These are phyloP conservation scores for Polydrusus pterygomalis DNA, from an alignment of 2,888 invertebrate genomes.

Conservation along the genomic window DNA sequence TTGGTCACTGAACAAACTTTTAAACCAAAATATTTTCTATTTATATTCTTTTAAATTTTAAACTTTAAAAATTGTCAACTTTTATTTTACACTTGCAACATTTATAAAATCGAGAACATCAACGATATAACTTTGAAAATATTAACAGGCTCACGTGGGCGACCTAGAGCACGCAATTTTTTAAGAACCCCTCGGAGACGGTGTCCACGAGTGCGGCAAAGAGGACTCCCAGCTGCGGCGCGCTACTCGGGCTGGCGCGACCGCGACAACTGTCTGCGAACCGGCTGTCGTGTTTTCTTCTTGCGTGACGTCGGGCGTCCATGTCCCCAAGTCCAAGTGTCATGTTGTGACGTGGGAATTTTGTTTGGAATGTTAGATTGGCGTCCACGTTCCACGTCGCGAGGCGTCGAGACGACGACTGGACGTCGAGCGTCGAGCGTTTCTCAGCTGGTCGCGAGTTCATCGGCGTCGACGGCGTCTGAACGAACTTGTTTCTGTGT, in stretches of 20 bases:
- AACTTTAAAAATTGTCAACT: conserved; percentile 44
- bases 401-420: conserved; percentile 47
- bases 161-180: conserved; percentile 35
- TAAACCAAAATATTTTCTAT: conserved; percentile 40
- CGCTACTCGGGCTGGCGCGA: conserved; percentile 42
- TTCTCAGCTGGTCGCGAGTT: conserved; percentile 40
- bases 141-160: conserved; percentile 49
- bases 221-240: conserved; percentile 39
- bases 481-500: conserved; percentile 36
- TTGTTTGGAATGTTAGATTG: conserved; percentile 25
- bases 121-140: conserved; percentile 50
- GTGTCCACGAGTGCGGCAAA: conserved; percentile 39
- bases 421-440: conserved; percentile 33
- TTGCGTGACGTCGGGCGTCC: conserved; percentile 45
- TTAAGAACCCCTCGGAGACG: conserved; percentile 27
- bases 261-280: conserved; percentile 48
- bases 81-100: conserved; percentile 41
- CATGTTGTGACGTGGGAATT: conserved; percentile 36
- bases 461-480: conserved; percentile 41
- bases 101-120: conserved; percentile 38
- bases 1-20: conserved; percentile 44
- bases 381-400: conserved; percentile 47
- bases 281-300: conserved; percentile 49
- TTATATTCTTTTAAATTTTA: conserved; percentile 27
- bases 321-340: conserved; percentile 43